Base-by-base conservation (phyloP, 1,140 invertebrate species). In the Harpegnathos saltator region DNA sequence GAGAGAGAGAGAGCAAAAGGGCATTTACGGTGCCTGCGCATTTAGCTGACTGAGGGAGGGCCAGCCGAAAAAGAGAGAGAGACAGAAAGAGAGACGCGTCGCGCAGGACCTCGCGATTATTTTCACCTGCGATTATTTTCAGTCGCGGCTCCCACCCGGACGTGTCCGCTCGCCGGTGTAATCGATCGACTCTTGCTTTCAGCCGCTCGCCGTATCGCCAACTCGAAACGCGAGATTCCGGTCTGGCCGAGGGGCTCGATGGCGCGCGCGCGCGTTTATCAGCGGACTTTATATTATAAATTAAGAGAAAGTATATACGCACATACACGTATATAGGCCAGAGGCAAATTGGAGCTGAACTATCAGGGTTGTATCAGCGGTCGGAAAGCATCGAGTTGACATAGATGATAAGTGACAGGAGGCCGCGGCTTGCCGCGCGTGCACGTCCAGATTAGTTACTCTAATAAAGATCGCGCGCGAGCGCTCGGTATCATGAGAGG, bases 311-410 rank as follows among this genome's bases (percentile, higher is more conserved):
- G 92, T 92, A 86, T 84, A 69, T 78, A 14, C 75, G 81, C 38
- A 63, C 15, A 65, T n/a, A 50, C 19, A 4, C 4, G 85, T 48
- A 29, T 29, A 26, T 26, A 24, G 58, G 44, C 38, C 66, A 62
- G 63, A 73, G 54, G 84, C 82, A 88, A 93, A 93, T 90, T 88
- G 91, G 91, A 93, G 90, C 92, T 90, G 91, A 92, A 93, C 91
- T 93, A 92, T 92, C 91, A 69, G 71, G 52, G 3, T 63, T 77
- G 81, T 90, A 92, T 92, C 90, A 85, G 88, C 89, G 86, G 87
- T 74, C 65, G 62, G 54, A 88, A 82, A 88, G 65, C 62, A 90
- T 88, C 82, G 82, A 75, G 62, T 85, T 89, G 90, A 86, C 85
- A 90, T 66, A 83, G 82, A 90, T 89, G 82, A 90, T 89, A 78